Percentiles rank a stretch among this genome's conserved stretches.
Evolutionary conservation across 2,888 invertebrate genomes (phyloP).

Genomic region (Sminthurides aquaticus): DNA sequence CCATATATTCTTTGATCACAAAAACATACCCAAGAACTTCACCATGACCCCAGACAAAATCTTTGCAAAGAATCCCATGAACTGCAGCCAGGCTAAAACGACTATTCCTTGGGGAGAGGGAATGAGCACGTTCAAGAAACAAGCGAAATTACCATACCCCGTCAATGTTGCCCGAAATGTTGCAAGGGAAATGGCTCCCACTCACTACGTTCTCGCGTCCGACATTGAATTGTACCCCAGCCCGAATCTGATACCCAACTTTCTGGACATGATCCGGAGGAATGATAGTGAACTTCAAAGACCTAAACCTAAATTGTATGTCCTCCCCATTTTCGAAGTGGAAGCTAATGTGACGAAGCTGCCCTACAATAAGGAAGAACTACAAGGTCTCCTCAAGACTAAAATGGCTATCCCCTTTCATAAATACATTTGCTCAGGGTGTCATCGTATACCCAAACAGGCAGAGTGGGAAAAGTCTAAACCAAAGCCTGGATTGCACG

Average conservation of each 20-base stretch:
- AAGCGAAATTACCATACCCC: conserved; percentile 75
- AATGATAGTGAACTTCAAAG: conserved; percentile 47
- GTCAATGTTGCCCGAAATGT: conserved; percentile 85
- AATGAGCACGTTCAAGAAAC: conserved; percentile 58
- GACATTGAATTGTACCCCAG: conserved; percentile 88
- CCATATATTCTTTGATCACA: conserved; percentile 80
- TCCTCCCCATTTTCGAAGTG: conserved; percentile 82
- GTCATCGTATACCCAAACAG: conserved; percentile 78
- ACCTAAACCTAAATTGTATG: conserved; percentile 65
- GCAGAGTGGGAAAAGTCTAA: conserved; percentile 70
- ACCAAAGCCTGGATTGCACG: conserved; percentile 52
- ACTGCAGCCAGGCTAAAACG: conserved; percentile 23
- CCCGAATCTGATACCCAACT: conserved; percentile 69
- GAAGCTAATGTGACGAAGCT: conserved; percentile 53
- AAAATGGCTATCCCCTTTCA: conserved; percentile 84
- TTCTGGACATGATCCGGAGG: conserved; percentile 74
- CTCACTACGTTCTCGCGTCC: conserved; percentile 74
- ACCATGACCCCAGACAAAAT: conserved; percentile 17
- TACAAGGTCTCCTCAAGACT: conserved; percentile 60
- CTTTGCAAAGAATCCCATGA: conserved; percentile 19
- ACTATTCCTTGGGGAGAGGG: conserved; percentile 51
- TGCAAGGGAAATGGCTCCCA: conserved; percentile 72
- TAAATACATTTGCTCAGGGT: conserved; percentile 78
- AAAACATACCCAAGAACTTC: conserved; percentile 62
- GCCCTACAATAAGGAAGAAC: conserved; percentile 66